These are phyloP conservation scores for Serinus canaria DNA, from an alignment of 2,113 vertebrate species.

Conservation along the genomic window DNA sequence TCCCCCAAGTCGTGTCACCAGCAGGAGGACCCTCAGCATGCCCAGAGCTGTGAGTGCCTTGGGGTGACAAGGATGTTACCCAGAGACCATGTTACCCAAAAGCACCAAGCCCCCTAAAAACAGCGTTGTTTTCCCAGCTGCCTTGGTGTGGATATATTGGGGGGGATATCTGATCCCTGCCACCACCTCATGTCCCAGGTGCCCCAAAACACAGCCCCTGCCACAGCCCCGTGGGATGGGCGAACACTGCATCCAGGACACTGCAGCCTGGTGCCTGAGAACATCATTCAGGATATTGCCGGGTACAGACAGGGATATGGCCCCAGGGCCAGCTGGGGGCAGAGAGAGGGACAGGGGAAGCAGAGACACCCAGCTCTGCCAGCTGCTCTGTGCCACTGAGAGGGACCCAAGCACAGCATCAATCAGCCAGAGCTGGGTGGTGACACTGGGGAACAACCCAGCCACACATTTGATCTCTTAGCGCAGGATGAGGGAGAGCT, in stretches of 20 bases:
- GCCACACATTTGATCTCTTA: neutral
- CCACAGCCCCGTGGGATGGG: neutral
- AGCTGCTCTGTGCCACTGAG: neutral
- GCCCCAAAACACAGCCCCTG: neutral
- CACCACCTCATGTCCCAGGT: neutral
- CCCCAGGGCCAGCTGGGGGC: no score
- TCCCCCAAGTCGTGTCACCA: neutral
- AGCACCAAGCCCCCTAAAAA: neutral
- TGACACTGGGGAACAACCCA: neutral
- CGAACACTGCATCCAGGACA: neutral
- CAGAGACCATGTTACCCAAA: neutral
- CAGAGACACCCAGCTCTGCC: neutral
- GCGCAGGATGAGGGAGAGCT: neutral
- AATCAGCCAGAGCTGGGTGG: neutral
- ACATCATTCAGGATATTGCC: neutral
- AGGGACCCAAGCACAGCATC: rapidly evolving
- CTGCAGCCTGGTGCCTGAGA: rapidly evolving
- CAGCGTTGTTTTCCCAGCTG: neutral
- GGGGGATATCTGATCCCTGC: neutral
- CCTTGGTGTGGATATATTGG: neutral
- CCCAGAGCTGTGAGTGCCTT: neutral
- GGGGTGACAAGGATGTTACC: neutral
- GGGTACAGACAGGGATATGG: neutral
- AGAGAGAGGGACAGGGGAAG: neutral
- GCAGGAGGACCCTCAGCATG: rapidly evolving